Evolutionary conservation across 2,113 vertebrate genomes (phyloP).

Genomic region (Numenius arquata): DNA sequence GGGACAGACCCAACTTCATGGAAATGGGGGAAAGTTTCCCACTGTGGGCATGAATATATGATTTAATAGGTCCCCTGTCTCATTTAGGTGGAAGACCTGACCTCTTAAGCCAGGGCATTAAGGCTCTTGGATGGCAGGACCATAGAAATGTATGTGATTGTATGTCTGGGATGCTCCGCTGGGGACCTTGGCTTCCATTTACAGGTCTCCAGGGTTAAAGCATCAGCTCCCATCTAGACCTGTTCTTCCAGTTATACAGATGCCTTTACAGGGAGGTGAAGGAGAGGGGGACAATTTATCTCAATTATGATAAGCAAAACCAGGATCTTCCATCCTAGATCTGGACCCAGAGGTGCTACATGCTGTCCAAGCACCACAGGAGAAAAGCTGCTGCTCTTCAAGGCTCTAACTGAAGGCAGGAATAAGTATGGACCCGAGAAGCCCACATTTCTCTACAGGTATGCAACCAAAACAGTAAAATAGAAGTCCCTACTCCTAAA

Average conservation of each 20-base stretch:
- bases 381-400: not conserved
- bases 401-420: not conserved
- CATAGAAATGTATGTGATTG: not conserved
- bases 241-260: not conserved
- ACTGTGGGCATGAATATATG: rapidly evolving
- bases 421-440: not conserved
- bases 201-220: not conserved
- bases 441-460: not conserved
- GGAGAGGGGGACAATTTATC: not conserved
- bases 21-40: not conserved
- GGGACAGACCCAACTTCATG: not conserved
- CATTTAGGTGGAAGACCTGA: not conserved
- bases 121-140: not conserved
- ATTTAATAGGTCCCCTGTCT: not conserved
- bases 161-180: not conserved
- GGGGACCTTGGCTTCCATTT: not conserved
- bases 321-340: not conserved
- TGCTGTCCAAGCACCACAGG: not conserved
- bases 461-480: not conserved
- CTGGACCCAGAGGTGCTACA: not conserved
- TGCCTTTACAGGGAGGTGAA: not conserved
- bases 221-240: rapidly evolving
- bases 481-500: not conserved
- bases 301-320: not conserved
- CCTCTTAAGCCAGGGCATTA: not conserved